Evolutionary conservation across 92 coral and sea anemone genomes (phyloP), one percentile per base, ranked within the genome.

Genomic region (Parazoanthus darwini): DNA sequence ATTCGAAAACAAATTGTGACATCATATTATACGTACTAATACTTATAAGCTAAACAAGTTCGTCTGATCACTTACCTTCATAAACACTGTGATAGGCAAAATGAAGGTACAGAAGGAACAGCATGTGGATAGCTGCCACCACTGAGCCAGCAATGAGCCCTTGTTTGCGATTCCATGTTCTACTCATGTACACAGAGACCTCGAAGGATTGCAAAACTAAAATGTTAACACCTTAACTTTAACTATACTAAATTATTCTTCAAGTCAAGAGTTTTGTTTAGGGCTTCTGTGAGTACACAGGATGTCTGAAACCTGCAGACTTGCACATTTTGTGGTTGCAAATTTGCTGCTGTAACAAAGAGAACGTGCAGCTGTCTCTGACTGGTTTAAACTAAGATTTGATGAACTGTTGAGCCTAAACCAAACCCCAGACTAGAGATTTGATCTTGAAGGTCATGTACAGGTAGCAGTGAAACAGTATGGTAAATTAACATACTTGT

Each of bases 41-140:
- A 10, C 51, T 48, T 7, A 48, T 48, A 10, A 48, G 51, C 51
- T 48, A 48, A 48, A 48, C 1, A 0, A 46, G 6, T 22, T 11
- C 3, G 20, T 63, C 25, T 63, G 25, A 16, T 48, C 89, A 11
- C 16, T 1, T 54, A 94, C 97, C 99, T 92, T 96, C 94, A 81
- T 91, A 90, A n/a, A 93, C 97, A 86, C 95, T 90, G 93, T 97
- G 99, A 87, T 91, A 97, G 22, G 99, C 99, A 93, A 97, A 97
- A 83, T 97, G 99, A 67, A 97, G 94, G 67, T 97, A 97, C 29
- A 97, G 85, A 58, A 97, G 94, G 76, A 97, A 97, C 83, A 97
- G 83, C 90, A 97, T 86, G 83, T 97, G 98, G 18, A 97, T 54
- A n/a, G 95, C 95, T 33, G 99, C 98, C 23, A 97, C 99, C 76